These are phyloP conservation scores for Sapayoa aenigma DNA, from an alignment of 2,113 vertebrate species.

Conservation along the genomic window DNA sequence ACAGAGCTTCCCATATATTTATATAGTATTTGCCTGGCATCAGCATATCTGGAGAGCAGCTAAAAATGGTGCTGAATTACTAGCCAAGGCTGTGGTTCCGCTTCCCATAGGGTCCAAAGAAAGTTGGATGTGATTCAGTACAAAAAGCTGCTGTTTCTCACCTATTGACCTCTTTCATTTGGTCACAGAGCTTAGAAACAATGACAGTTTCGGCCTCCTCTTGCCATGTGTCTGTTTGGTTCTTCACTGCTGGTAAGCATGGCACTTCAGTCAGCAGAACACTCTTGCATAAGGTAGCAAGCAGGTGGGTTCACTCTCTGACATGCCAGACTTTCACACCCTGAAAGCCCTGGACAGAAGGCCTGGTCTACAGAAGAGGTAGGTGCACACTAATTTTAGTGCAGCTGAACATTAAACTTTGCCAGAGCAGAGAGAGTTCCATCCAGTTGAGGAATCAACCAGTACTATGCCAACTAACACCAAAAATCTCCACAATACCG, in stretches of 20 bases:
- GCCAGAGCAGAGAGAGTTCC: background rate
- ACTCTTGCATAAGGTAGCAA: background rate
- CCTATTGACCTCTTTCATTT: background rate
- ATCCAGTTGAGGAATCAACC: background rate
- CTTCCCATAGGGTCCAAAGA: background rate
- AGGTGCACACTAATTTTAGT: background rate
- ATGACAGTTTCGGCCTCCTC: background rate
- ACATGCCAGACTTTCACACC: rapidly evolving
- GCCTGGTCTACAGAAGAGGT: background rate
- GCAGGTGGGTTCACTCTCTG: background rate
- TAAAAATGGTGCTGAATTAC: background rate
- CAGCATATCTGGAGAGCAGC: background rate
- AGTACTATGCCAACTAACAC: background rate
- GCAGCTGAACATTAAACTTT: background rate
- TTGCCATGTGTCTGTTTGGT: rapidly evolving
- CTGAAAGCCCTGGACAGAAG: background rate
- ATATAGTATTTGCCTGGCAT: background rate
- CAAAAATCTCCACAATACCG: background rate
- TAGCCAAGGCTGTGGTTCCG: background rate
- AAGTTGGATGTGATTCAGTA: background rate
- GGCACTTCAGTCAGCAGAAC: background rate
- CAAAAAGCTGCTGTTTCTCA: background rate
- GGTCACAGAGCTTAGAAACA: background rate
- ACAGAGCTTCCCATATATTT: background rate
- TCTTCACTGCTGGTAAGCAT: background rate